Base-by-base conservation (phyloP, 2,888 invertebrate genomes). In the Mellilla xanthometata region DNA sequence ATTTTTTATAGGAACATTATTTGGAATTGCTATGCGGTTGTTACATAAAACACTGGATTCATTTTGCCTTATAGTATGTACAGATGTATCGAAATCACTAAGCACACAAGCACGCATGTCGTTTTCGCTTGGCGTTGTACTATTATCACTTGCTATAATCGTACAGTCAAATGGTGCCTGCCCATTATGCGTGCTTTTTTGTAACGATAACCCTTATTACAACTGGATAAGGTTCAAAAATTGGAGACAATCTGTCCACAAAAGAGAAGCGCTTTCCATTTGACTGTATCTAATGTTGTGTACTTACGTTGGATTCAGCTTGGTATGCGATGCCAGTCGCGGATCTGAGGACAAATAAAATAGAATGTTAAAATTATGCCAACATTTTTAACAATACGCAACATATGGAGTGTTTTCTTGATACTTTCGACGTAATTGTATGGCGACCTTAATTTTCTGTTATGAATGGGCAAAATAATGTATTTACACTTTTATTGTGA, bases 291-390 rank as follows among this genome's bases (percentile, higher is more conserved):
- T 43, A 43, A 43, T 32, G 49, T 27, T 48, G 33, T 45, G 44
- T 64, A 73, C 72, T 73, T 61, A 73, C 74, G 33, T 32, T 36
- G 52, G 49, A 63, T 67, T 62, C 62, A 57, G 59, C 58, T 33
- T 36, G 47, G 49, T 53, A 50, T 54, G 49, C 52, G 54, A 57
- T 50, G 49, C 51, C 31, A 38, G 41, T 47, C 42, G 32, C 44
- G 54, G 50, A 50, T 52, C 72, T 73, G 74, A 28, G 59, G 63
- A 66, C 64, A 72, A 73, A 41, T 44, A 54, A 41, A 43, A 46
- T 56, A 44, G 50, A 49, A 54, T 8, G 26, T 41, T 11, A 30
- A 40, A 33, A 36, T n/a, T 1, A 12, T 13, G 29, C 23, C n/a
- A 10, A 29, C 13, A 29, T 29, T 11, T n/a, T 13, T 12, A 9